These are phyloP conservation scores for Caenorhabditis panamensis DNA, from an alignment of 2,888 invertebrate genomes.

Conservation along the genomic window DNA sequence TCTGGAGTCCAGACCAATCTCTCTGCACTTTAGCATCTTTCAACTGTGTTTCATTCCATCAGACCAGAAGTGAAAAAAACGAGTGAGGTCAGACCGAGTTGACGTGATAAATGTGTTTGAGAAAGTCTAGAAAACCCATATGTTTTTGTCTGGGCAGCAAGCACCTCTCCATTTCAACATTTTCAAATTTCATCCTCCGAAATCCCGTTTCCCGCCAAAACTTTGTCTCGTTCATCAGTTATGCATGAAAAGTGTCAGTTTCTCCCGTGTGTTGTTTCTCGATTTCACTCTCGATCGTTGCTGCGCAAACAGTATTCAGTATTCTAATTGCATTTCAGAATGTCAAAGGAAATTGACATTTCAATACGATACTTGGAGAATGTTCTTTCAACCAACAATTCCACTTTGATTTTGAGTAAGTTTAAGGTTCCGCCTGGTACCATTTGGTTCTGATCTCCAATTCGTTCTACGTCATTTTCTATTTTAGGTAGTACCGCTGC, in stretches of 20 bases:
- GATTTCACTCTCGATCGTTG: conserved; percentile 38
- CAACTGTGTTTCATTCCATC: conserved; percentile 19
- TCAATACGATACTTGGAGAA: conserved; percentile 64
- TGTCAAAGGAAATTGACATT: conserved; percentile 66
- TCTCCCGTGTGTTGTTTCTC: conserved; percentile 31
- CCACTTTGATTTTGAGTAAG: conserved; percentile 59
- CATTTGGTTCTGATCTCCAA: not conserved
- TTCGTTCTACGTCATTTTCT: not conserved
- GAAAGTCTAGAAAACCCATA: not conserved
- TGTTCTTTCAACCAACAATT: conserved; percentile 61
- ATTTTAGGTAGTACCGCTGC: conserved; percentile 65
- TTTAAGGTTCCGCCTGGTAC: not conserved
- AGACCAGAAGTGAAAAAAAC: not conserved
- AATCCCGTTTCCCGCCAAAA: conserved; percentile 25
- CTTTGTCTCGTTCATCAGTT: conserved; percentile 39
- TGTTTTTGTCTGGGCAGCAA: not conserved
- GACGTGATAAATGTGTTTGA: conserved; percentile 10
- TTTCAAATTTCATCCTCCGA: not conserved
- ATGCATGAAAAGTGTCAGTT: conserved; percentile 45
- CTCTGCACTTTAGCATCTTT: conserved; percentile 25
- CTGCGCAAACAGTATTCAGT: conserved; percentile 33
- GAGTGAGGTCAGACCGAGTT: not conserved
- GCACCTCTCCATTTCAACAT: not conserved
- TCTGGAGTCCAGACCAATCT: conserved; percentile 19
- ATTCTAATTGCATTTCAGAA: conserved; percentile 57